phyloP scores from a whole-genome alignment of 2,888 invertebrate genomes.

The Thecophora atra region DNA sequence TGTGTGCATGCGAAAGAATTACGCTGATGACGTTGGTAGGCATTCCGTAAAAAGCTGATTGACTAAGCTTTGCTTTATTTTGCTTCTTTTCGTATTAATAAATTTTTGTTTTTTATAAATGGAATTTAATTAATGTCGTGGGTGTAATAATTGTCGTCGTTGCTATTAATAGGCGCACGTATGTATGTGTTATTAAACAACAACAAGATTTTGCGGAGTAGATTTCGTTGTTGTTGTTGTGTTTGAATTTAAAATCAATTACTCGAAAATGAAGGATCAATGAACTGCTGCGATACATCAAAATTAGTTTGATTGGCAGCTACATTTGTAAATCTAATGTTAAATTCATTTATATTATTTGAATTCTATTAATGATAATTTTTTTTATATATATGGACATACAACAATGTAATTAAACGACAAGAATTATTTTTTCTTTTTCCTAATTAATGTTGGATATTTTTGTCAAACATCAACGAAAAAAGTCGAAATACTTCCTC shows the following conservation, averaged over 20 bases:
- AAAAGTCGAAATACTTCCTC: neutral
- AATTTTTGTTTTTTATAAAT: neutral
- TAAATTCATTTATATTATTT: too few species aligned
- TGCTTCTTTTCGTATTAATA: neutral
- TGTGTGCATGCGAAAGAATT: neutral
- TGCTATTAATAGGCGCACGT: neutral
- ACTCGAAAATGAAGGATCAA: slow-evolving; percentile 27
- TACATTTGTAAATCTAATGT: neutral
- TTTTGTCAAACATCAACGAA: too few species aligned
- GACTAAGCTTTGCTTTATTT: neutral
- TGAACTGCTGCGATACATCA: slow-evolving; percentile 24
- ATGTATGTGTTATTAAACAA: too few species aligned
- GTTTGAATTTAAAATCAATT: slow-evolving; percentile 31
- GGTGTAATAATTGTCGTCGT: neutral
- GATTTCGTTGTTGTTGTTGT: neutral
- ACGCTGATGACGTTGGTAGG: neutral
- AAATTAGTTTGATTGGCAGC: neutral
- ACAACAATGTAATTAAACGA: too few species aligned
- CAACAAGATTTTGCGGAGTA: neutral
- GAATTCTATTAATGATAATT: too few species aligned
- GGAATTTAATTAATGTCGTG: slow-evolving; percentile 5
- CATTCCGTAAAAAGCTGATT: neutral
- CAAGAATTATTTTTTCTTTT: too few species aligned
- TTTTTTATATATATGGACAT: too few species aligned
- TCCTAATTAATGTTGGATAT: too few species aligned